These are phyloP conservation scores for Sphaerodactylus townsendi DNA, from an alignment of 2,113 vertebrate species.

Conservation along the genomic window DNA sequence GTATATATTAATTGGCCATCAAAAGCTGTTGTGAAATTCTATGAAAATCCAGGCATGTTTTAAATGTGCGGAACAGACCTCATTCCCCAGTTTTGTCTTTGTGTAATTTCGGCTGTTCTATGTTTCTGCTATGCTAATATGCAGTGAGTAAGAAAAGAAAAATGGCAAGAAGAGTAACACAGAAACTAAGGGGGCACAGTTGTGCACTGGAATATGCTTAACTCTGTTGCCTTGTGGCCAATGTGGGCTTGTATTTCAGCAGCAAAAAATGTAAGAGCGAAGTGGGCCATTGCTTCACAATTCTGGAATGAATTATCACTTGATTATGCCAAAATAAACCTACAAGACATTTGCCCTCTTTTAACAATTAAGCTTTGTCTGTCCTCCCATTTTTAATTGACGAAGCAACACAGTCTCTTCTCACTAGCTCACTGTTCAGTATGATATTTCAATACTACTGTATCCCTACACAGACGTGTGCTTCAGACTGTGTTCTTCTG, in stretches of 20 bases:
- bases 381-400: background rate
- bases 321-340: background rate
- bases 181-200: background rate
- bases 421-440: background rate
- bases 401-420: too few relatives aligned
- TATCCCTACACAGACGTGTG: background rate
- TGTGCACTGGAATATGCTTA: background rate
- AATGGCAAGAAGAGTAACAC: background rate
- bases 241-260: background rate
- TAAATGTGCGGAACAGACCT: background rate
- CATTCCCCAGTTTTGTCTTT: background rate
- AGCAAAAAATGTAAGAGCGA: background rate
- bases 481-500: background rate
- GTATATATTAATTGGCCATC: too few relatives aligned
- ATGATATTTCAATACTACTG: background rate
- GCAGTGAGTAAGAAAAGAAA: background rate
- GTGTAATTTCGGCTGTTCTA: too few relatives aligned
- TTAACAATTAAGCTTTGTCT: background rate
- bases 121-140: too few relatives aligned
- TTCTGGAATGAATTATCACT: background rate
- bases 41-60: background rate
- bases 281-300: background rate
- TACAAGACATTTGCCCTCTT: too few relatives aligned
- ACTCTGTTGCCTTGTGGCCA: background rate
- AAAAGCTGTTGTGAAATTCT: too few relatives aligned